Conservation (phyloP, 2,888 invertebrate species). For the Ophion ellenae region DNA sequence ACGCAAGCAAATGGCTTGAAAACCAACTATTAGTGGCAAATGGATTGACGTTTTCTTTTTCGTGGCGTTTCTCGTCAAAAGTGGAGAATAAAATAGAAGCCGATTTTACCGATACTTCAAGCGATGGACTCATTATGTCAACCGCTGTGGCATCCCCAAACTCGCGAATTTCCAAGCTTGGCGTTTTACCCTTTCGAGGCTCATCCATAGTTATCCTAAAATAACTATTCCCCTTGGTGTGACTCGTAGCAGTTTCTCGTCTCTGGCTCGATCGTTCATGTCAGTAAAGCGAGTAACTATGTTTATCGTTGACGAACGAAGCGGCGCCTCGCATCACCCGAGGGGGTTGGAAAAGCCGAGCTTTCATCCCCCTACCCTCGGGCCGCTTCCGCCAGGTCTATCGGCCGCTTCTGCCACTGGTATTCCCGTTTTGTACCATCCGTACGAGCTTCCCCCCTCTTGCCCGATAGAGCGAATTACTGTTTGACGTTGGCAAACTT, state of each 20-base stretch:
- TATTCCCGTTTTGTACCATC: conserved; percentile 39
- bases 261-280: conserved; percentile 41
- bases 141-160: conserved; percentile 19
- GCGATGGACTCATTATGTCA: conserved; percentile 41
- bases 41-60: neutral
- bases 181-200: conserved; percentile 40
- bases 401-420: conserved; percentile 9
- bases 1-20: neutral
- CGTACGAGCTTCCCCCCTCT: conserved; percentile 16
- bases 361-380: conserved; percentile 26
- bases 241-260: conserved; percentile 11
- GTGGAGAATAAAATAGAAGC: neutral
- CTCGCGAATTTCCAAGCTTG: conserved; percentile 33
- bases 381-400: conserved; percentile 1
- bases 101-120: neutral
- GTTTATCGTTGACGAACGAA: conserved; percentile 73
- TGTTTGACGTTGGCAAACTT: conserved; percentile 75
- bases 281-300: conserved; percentile 71
- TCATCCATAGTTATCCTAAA: conserved; percentile 37
- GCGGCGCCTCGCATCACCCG: conserved; percentile 67
- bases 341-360: conserved; percentile 53
- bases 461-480: conserved; percentile 72
- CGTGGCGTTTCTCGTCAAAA: neutral
- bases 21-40: neutral
- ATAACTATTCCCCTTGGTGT: conserved; percentile 30